Percentiles rank a stretch among this genome's conserved stretches.
Conservation (phyloP, 2,888 invertebrate species). For the Uropetala carovei region DNA sequence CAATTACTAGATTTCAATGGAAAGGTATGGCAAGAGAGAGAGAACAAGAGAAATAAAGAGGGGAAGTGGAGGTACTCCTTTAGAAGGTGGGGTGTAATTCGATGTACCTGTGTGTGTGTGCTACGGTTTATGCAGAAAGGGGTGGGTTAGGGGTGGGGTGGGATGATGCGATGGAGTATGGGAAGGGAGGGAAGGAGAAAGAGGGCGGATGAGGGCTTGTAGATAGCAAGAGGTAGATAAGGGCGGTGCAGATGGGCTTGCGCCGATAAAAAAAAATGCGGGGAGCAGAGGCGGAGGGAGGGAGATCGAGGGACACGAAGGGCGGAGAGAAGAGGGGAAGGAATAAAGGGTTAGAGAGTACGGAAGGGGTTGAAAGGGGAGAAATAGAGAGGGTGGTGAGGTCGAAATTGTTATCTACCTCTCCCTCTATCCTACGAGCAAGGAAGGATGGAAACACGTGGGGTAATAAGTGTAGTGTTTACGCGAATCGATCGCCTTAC, state of each 20-base stretch:
- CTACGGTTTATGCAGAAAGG: conserved; percentile 8
- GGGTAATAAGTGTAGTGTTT: conserved; percentile 29
- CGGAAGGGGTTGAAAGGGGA: not conserved
- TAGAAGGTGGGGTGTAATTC: not conserved
- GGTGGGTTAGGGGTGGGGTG: not conserved
- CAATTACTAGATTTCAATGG: too few relatives aligned
- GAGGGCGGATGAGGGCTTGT: conserved; percentile 61
- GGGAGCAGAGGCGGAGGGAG: conserved; percentile 39
- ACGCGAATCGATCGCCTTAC: not conserved
- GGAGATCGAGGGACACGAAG: not conserved
- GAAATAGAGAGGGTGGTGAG: not conserved
- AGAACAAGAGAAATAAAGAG: not conserved
- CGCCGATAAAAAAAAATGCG: conserved; percentile 35
- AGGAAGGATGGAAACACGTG: not conserved
- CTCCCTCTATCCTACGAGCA: not conserved
- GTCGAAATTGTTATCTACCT: not conserved
- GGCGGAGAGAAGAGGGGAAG: not conserved
- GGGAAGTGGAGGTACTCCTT: not conserved
- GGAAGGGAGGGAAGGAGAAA: not conserved
- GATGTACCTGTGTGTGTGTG: not conserved
- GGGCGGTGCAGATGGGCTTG: conserved; percentile 43
- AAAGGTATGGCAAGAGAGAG: too few relatives aligned
- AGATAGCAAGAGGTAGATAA: conserved; percentile 51
- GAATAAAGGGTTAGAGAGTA: not conserved
- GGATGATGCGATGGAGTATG: not conserved